phyloP scores from a whole-genome alignment of 1,140 invertebrate genomes.

The Sipha flava region DNA sequence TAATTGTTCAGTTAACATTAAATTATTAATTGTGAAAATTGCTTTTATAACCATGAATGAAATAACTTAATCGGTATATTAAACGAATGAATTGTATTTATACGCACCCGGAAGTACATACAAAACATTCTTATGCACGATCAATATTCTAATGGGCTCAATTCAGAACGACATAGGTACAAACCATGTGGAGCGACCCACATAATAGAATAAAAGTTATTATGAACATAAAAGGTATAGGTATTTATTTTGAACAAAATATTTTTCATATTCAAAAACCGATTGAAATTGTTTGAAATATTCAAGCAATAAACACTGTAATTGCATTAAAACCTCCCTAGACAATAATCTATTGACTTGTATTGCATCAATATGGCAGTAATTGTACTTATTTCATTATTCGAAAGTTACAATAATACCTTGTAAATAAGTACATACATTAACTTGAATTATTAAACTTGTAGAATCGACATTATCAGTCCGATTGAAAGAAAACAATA shows the following conservation, averaged over 20 bases:
- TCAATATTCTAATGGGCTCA: constrained; percentile 6
- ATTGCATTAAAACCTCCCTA: background rate
- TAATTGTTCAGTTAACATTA: no score
- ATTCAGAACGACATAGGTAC: background rate
- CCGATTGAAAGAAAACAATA: background rate
- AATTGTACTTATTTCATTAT: background rate
- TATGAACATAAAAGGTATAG: background rate
- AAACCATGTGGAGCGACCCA: background rate
- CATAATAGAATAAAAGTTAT: background rate
- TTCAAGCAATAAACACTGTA: background rate
- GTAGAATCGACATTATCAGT: background rate
- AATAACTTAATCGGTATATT: no score
- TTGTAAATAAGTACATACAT: background rate
- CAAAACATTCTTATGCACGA: background rate
- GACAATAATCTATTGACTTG: background rate
- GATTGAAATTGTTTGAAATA: background rate
- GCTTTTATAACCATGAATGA: no score
- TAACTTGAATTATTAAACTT: background rate
- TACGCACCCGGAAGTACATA: background rate
- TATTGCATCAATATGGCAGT: background rate
- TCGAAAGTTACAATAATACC: background rate
- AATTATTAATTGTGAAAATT: no score
- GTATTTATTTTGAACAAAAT: background rate
- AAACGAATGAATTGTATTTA: background rate
- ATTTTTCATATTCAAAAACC: background rate